These are phyloP conservation scores for Campoletis raptor DNA, from an alignment of 2,888 invertebrate genomes.

Conservation along the genomic window DNA sequence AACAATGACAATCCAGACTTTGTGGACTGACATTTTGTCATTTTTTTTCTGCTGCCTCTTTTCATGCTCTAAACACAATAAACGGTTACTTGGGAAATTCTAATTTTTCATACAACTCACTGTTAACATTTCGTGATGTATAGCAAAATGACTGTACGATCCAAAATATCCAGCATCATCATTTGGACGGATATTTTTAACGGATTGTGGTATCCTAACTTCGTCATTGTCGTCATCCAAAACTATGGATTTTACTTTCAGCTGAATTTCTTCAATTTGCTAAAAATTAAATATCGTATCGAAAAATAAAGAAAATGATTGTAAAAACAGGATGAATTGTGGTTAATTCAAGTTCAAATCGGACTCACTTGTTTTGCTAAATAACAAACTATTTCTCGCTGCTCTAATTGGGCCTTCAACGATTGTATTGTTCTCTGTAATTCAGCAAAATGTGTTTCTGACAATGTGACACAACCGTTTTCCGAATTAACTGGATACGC, in stretches of 20 bases:
- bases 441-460: slow-evolving; percentile 88
- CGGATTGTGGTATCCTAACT: slow-evolving; percentile 74
- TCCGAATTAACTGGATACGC: slow-evolving; percentile 87
- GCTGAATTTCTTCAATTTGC: slow-evolving; percentile 83
- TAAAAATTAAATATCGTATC: slow-evolving; percentile 67
- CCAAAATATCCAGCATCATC: slow-evolving; percentile 92
- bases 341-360: background rate
- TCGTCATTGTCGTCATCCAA: slow-evolving; percentile 79
- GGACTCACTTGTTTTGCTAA: slow-evolving; percentile 80
- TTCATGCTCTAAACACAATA: slow-evolving; percentile 27
- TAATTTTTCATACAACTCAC: slow-evolving; percentile 84
- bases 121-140: slow-evolving; percentile 97
- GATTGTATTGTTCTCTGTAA: slow-evolving; percentile 87
- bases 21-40: background rate
- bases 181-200: slow-evolving; percentile 86
- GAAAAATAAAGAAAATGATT: background rate
- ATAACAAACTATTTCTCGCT: slow-evolving; percentile 83
- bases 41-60: background rate
- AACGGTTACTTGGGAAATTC: background rate
- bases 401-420: slow-evolving; percentile 87
- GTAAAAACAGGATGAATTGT: background rate
- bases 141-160: slow-evolving; percentile 95
- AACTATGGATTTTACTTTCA: slow-evolving; percentile 81
- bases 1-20: background rate
- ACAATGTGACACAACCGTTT: slow-evolving; percentile 87